Evolutionary conservation across 2,113 vertebrate species (phyloP).

Genomic region (Zosterops japonicus): DNA sequence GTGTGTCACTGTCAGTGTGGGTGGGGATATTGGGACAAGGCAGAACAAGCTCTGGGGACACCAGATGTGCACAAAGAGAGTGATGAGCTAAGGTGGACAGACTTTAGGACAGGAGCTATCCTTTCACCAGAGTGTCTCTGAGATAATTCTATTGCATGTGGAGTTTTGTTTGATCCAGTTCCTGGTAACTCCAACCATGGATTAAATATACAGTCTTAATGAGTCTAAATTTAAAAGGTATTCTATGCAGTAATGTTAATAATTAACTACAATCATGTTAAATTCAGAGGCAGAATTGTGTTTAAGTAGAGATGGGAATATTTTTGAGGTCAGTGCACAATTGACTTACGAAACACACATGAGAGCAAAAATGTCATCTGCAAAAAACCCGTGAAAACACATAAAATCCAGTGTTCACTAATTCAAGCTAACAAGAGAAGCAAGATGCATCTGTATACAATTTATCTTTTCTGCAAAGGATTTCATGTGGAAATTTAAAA

Average conservation of each 20-base stretch:
- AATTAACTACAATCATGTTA: neutral
- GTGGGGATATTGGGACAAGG: neutral
- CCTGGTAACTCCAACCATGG: neutral
- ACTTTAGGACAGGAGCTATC: neutral
- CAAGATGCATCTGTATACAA: neutral
- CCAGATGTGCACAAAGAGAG: neutral
- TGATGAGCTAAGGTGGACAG: neutral
- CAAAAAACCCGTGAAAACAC: neutral
- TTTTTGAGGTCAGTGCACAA: slow-evolving; percentile 2
- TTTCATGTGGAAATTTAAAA: neutral
- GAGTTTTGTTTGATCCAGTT: neutral
- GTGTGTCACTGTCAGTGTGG: neutral
- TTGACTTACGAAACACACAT: neutral
- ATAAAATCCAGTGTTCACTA: neutral
- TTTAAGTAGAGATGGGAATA: neutral
- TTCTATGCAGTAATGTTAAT: neutral
- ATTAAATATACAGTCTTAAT: neutral
- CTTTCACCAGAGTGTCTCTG: neutral
- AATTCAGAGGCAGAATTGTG: neutral
- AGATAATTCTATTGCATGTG: neutral
- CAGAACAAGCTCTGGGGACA: neutral
- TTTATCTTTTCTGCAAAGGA: neutral
- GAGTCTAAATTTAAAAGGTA: neutral
- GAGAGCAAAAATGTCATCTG: neutral
- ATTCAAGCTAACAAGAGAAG: neutral